Conservation (phyloP, 2,797 vertebrate genomes). For the Sparidentex hasta region DNA sequence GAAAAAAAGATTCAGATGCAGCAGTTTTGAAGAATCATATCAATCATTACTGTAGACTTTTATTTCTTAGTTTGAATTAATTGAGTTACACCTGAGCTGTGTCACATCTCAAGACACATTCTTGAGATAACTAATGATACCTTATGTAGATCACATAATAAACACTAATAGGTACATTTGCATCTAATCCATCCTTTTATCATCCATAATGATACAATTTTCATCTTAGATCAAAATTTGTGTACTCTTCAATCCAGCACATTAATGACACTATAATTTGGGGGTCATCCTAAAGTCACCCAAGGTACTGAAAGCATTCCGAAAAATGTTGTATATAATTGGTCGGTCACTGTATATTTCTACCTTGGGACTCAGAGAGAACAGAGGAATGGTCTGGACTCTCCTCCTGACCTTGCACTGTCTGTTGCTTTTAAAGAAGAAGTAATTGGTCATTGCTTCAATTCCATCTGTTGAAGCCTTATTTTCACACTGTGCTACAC, state of each 20-base stretch:
- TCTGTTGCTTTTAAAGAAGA: conserved; percentile 14
- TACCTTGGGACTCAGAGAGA: background rate
- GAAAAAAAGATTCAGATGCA: conserved; percentile 28
- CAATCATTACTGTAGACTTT: background rate
- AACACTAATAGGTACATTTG: background rate
- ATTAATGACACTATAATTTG: background rate
- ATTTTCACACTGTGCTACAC: conserved; percentile 14
- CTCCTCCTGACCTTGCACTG: conserved; percentile 1
- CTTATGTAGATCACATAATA: conserved; percentile 3
- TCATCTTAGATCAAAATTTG: background rate
- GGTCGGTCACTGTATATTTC: conserved; percentile 1
- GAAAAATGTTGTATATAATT: background rate
- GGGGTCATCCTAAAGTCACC: background rate
- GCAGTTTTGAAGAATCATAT: background rate
- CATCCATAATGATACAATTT: background rate
- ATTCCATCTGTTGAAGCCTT: background rate
- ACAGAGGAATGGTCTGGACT: background rate
- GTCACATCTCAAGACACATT: conserved; percentile 6
- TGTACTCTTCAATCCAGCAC: background rate
- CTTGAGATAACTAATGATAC: background rate
- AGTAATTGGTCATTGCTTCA: background rate
- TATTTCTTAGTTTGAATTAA: background rate
- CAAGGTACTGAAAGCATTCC: background rate
- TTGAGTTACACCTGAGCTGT: background rate
- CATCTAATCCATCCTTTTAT: background rate